Evolutionary conservation across 2,797 vertebrate species (phyloP).

Genomic region (Bufotes viridis): DNA sequence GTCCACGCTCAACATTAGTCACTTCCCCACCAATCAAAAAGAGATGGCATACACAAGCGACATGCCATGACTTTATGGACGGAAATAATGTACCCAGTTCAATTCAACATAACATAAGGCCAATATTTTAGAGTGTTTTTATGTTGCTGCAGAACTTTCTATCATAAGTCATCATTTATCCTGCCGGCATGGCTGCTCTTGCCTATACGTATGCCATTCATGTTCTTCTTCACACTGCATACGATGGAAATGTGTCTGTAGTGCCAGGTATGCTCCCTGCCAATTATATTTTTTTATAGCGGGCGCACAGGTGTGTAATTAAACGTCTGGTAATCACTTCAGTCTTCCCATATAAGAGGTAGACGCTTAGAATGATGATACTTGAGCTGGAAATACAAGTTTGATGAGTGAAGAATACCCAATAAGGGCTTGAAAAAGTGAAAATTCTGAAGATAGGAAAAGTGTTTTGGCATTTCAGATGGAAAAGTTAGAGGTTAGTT

Average conservation of each 20-base stretch:
- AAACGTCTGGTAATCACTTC: slow-evolving; percentile 60
- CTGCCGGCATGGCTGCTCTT: background rate
- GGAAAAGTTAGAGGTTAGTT: slow-evolving; percentile 11
- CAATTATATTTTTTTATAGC: slow-evolving; percentile 15
- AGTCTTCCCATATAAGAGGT: slow-evolving; percentile 46
- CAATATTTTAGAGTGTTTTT: background rate
- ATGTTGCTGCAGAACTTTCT: background rate
- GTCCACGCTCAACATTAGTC: no score
- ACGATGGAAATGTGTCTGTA: background rate
- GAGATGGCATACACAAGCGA: no score
- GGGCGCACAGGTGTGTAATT: slow-evolving; percentile 58
- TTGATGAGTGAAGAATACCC: slow-evolving; percentile 53
- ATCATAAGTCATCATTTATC: background rate
- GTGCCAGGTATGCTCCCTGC: slow-evolving; percentile 30
- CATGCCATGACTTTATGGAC: no score
- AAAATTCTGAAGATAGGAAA: slow-evolving; percentile 5
- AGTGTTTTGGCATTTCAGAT: slow-evolving; percentile 3
- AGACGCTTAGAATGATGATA: slow-evolving; percentile 49
- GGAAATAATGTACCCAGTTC: no score
- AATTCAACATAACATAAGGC: background rate
- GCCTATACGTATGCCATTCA: background rate
- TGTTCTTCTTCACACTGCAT: background rate
- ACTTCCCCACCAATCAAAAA: no score
- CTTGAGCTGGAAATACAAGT: slow-evolving; percentile 56
- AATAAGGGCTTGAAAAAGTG: slow-evolving; percentile 37